These are phyloP conservation scores for Nymphalis io DNA, from an alignment of 1,140 invertebrate species.

Conservation along the genomic window DNA sequence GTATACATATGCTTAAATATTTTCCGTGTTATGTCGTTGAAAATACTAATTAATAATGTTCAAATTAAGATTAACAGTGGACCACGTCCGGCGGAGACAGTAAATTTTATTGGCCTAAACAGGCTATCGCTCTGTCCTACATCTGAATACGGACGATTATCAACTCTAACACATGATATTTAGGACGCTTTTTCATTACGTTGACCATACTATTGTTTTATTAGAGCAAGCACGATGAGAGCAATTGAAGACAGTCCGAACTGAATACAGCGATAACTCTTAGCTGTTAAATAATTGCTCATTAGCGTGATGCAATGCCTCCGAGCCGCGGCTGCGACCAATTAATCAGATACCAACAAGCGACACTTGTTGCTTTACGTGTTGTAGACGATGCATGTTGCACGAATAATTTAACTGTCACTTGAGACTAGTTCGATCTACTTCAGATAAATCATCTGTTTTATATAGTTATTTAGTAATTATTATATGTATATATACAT, in stretches of 20 bases:
- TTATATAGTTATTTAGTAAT: too few relatives aligned
- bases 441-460: too few relatives aligned
- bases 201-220: slow-evolving; percentile 12
- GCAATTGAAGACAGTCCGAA: slow-evolving; percentile 25
- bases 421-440: too few relatives aligned
- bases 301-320: neutral
- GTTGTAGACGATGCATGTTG: neutral
- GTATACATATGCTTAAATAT: neutral
- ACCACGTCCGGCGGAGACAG: slow-evolving; percentile 38
- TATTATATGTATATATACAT: too few relatives aligned
- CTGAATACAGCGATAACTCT: slow-evolving; percentile 9
- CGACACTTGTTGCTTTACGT: slow-evolving; percentile 8
- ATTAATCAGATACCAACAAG: slow-evolving; percentile 3
- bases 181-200: neutral
- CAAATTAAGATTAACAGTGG: neutral
- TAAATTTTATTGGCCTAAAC: slow-evolving; percentile 41
- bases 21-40: neutral
- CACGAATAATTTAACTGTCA: too few relatives aligned
- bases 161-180: neutral
- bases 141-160: neutral
- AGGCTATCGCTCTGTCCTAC: slow-evolving; percentile 38
- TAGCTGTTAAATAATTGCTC: slow-evolving; percentile 8
- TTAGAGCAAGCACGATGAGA: slow-evolving; percentile 17
- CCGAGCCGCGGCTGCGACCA: neutral
- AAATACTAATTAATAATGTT: slow-evolving; percentile 15